phyloP scores from a whole-genome alignment of 2,113 vertebrate genomes.

The Plectropomus leopardus region DNA sequence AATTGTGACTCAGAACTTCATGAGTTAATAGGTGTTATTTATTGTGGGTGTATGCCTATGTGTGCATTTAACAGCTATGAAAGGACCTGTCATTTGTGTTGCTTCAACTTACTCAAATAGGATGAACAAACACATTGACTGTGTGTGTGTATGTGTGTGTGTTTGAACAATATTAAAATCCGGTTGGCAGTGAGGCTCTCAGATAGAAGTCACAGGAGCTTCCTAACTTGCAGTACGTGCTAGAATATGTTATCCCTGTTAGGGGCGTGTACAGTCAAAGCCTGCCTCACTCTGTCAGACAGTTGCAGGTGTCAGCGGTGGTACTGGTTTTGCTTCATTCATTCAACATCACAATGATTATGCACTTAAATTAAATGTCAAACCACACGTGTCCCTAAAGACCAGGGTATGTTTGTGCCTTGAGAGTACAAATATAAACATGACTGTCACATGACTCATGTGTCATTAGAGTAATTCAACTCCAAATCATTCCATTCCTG shows the following conservation, averaged over 20 bases:
- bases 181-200: not conserved
- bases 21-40: not conserved
- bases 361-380: not conserved
- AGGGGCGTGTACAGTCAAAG: not conserved
- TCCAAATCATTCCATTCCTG: not conserved
- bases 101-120: conserved; percentile 59
- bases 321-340: conserved; percentile 21
- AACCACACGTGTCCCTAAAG: no score
- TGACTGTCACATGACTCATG: not conserved
- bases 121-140: conserved; percentile 58
- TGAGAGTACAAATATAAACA: no score
- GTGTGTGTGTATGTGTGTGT: not conserved
- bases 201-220: not conserved
- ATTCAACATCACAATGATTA: not conserved
- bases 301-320: not conserved
- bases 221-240: not conserved
- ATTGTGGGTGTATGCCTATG: not conserved
- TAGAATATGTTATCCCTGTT: not conserved
- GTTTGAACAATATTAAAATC: conserved; percentile 8
- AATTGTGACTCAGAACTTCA: no score
- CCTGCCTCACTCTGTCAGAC: not conserved
- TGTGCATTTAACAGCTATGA: not conserved
- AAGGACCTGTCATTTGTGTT: not conserved
- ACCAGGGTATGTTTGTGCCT: no score
- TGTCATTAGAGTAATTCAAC: not conserved